These are phyloP conservation scores for Norana najaformis DNA, from an alignment of 2,888 invertebrate species.

Conservation along the genomic window DNA sequence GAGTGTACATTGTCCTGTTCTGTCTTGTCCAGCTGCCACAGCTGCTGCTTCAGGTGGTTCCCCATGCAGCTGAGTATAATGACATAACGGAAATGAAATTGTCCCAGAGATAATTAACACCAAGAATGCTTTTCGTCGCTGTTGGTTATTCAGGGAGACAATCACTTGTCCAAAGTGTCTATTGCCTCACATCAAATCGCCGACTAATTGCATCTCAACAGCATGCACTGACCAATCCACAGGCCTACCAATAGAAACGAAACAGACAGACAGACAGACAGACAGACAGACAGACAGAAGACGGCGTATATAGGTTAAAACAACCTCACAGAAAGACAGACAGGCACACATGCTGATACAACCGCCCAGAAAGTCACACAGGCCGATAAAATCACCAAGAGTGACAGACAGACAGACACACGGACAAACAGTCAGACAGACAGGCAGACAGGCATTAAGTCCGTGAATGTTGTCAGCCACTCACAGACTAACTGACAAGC, in stretches of 20 bases:
- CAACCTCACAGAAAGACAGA: background rate
- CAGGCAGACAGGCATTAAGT: background rate
- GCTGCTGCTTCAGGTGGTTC: background rate
- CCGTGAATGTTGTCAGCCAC: too few species aligned
- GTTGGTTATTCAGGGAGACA: background rate
- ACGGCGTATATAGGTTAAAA: too few species aligned
- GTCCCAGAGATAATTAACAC: background rate
- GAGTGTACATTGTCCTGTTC: background rate
- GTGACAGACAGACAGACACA: background rate
- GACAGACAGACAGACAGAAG: background rate
- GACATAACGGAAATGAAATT: background rate
- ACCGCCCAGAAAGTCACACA: background rate
- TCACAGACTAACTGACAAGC: too few species aligned
- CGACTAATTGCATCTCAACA: background rate
- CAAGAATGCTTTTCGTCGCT: background rate
- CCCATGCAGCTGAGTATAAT: background rate
- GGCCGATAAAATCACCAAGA: too few species aligned
- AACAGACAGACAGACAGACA: background rate
- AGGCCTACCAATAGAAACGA: background rate
- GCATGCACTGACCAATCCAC: background rate
- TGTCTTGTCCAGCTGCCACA: background rate
- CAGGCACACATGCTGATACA: background rate
- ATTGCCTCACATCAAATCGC: background rate
- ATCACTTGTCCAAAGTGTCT: background rate
- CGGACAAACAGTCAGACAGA: background rate